These are phyloP conservation scores for Cacoxenus indagator DNA, from an alignment of 2,888 invertebrate species.

Conservation along the genomic window DNA sequence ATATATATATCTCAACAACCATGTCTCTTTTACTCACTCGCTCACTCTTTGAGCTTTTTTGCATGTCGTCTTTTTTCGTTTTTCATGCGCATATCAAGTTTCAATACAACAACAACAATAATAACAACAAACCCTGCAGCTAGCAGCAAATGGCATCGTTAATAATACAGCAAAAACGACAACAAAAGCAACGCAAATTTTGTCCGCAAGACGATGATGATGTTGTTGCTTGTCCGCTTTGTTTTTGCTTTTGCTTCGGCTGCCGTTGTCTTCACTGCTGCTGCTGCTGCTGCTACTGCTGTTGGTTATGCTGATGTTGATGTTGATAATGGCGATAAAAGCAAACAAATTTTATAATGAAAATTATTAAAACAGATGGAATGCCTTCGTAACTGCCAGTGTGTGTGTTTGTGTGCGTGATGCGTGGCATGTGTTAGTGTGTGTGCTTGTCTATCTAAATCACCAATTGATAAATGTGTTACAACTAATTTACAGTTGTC, in stretches of 20 bases:
- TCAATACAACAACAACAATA: constrained; percentile 24
- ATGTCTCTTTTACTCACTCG: not conserved
- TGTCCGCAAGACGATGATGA: not conserved
- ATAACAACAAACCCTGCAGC: too few relatives aligned
- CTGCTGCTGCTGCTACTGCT: constrained; percentile 8
- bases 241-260: constrained; percentile 1
- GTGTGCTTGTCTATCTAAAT: not conserved
- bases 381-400: not conserved
- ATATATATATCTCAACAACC: constrained; percentile 16
- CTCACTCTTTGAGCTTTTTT: constrained; percentile 3
- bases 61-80: constrained; percentile 7
- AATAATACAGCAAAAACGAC: constrained; percentile 23
- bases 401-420: not conserved
- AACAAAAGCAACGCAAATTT: too few relatives aligned
- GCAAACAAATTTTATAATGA: constrained; percentile 30
- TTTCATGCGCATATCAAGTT: constrained; percentile 33
- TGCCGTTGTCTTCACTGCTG: not conserved
- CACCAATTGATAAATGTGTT: not conserved
- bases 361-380: constrained; percentile 14
- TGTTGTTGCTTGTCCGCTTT: constrained; percentile 16
- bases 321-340: constrained; percentile 20
- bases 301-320: constrained; percentile 10
- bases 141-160: constrained; percentile 2
- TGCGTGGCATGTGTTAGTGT: not conserved
- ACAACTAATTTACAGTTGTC: constrained; percentile 53